Evolutionary conservation across 1,140 invertebrate genomes (phyloP), one percentile per base, ranked within the genome.

Genomic region (Apolygus lucorum): DNA sequence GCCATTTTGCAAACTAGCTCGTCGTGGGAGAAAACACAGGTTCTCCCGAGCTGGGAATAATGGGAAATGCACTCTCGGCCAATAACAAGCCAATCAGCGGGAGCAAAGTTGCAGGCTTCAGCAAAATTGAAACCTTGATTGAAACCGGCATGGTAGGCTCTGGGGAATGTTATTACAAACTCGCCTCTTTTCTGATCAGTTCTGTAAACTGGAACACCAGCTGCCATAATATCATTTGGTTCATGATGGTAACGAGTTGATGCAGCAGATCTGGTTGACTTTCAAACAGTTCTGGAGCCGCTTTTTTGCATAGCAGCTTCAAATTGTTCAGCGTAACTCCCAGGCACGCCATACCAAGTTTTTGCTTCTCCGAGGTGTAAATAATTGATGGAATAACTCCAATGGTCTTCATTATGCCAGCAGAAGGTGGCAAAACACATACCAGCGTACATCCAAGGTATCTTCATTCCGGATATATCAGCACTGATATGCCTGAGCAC

Each of bases 391-490:
- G 96, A 98, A 80, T 99, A 99, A 75, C 94, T 98, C 97, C 97
- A 99, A 78, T 99, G 98, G 80, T 99, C 98, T 81, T 99, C 98
- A 77, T 97, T 99, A 78, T 99, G 98, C 95, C 97, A 99, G 79
- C 97, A 99, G 80, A 99, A 99, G 21, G 96, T 98, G 0, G 95
- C 94, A 81, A 99, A 99, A 79, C 96, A 99, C 98, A 99, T 99
- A 42, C 98, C 98, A 67, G 99, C 97, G 80, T 99, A 99, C 85
- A 98, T 93, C 96, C 96, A 99, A 0, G 96, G 96, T 28, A 96
- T 88, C 82, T 95, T 95, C 94, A 97, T 96, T 69, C 98, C 98
- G 70, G 95, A 98, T 72, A 99, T 99, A 78, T 99, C 95, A 14
- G 93, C 95, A 80, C 96, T 95, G 54, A 99, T 98, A 78, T 98